Base-by-base conservation (phyloP, 2,113 vertebrate species). In the Cariama cristata region DNA sequence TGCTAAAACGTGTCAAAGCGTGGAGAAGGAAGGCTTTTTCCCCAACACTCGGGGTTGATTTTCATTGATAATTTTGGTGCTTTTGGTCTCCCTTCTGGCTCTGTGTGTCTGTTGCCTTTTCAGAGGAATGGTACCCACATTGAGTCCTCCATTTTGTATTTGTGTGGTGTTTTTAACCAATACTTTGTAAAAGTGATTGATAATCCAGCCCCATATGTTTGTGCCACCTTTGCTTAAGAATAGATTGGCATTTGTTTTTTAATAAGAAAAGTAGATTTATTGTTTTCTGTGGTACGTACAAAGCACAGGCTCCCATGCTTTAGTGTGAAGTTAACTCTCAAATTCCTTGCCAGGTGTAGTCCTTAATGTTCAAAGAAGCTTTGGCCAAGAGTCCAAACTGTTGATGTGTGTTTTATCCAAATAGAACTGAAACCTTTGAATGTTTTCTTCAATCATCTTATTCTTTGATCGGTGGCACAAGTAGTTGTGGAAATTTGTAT, bases 361-460 rank as follows among this genome's bases (percentile, higher is more conserved):
- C 56, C 33, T 71, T 86, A 86, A 68, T 45, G 49, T 86, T 95
- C 52, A 86, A 89, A 92, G 33, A 47, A 91, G 33, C 73, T 93
- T 86, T 91, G 88, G 26, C 64, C 15, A 21, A 32, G 53, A 69
- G 76, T 71, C 56, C 3, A 3, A 74, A 84, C 49, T 72, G 21
- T 75, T 91, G n/a, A 55, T 91, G n/a, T 66, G 26, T 87, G 11
- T 49, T 95, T 79, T 81, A 85, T 85, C 69, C 56, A 87, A 75
- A 68, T 21, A 63, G n/a, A 81, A n/a, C 35, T 71, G 72, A 95
- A 96, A 75, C 32, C 68, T 95, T 94, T 76, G 47, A 81, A 80
- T 53, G 11, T 80, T 93, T 93, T 67, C 50, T 79, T 90, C 79
- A 84, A 84, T 93, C 47, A n/a, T 86, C 35, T 88, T 72, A 35